Evolutionary conservation across 2,113 vertebrate genomes (phyloP), one percentile per base, ranked within the genome.

Genomic region (Thermophis baileyi): DNA sequence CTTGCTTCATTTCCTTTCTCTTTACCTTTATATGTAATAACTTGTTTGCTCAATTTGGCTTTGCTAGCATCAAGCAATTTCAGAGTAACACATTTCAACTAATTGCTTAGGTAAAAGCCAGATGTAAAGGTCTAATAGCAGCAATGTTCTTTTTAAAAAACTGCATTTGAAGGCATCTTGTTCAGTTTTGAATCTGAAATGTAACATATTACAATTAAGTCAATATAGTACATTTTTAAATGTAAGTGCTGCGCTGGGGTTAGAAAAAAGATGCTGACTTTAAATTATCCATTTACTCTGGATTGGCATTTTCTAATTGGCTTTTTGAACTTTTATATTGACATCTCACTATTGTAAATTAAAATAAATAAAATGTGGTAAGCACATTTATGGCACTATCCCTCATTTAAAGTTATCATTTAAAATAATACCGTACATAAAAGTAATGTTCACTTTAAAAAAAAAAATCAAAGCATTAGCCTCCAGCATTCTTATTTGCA

Each of bases 21-120:
- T 91, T 90, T 89, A 16, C 5, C 10, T 92, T 94, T 90, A 53
- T 89, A 89, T 92, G 2, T 91, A 94, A 87, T 5, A 86, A 46
- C 16, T 85, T 6, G 3, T 35, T 6, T 3, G 86, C 87, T 53
- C 0, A 0, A 90, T 92, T 14, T 81, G 85, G 11, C 1, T 54
- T 87, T 40, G 1, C 49, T 92, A 55, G 87, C 54, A 6, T 87
- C 93, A 94, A 90, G 49, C 0, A 89, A 30, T 86, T 30, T 18
- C 25, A 91, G 27, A 44, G 18, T 81, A 44, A 44, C 2, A 25
- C 22, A 30, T 22, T 35, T 49, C 44, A 89, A 22, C 20, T 91
- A 89, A 85, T 85, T 91, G 20, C 87, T 91, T 55, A 85, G 35
- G 25, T 74, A 25, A 93, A 87, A 63, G 16, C 20, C 27, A 18